Base-by-base conservation (phyloP, 2,113 vertebrate species). In the Corynorhinus townsendii region DNA sequence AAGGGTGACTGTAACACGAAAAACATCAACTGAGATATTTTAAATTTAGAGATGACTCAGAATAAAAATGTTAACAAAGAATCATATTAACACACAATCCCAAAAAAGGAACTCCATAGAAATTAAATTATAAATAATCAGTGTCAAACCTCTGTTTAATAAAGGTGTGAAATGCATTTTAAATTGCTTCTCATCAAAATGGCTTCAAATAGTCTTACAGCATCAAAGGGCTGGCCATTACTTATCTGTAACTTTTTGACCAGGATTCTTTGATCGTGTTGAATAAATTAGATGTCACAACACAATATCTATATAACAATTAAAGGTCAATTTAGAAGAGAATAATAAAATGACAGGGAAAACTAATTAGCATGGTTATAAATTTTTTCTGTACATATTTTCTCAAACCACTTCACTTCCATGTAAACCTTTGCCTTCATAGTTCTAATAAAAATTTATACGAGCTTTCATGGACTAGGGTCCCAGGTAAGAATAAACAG, bases 301-400 rank as follows among this genome's bases (percentile, higher is more conserved):
- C n/a, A 26, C 4, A 85, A 35, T 11, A 80, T 45, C 28, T 45
- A 76, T 38, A 45, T 84, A 64, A 54, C 38, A 93, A 90, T 49
- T 71, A 95, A 96, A 94, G 84, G 56, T 89, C 90, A 94, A 89
- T 86, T 69, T 75, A 91, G n/a, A 89, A 71, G 19, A 72, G 75
- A 91, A 91, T 22, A 87, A 76, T 77, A 89, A 86, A 86, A 84
- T 80, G 49, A 86, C 14, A 85, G 43, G 33, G 45, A 88, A 54
- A 88, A 77, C 38, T 45, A 38, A 52, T 69, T 45, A 92, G 19
- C 17, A 49, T 10, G 33, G 17, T 38, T 86, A 83, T n/a, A 83
- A 89, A 75, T 89, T 56, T 5, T 83, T 85, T 56, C 35, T 49
- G 3, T 52, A n/a, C 2, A 45, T 82, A 56, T 49, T 62, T 54